phyloP scores from a whole-genome alignment of 2,113 vertebrate species.

The Eublepharis macularius region DNA sequence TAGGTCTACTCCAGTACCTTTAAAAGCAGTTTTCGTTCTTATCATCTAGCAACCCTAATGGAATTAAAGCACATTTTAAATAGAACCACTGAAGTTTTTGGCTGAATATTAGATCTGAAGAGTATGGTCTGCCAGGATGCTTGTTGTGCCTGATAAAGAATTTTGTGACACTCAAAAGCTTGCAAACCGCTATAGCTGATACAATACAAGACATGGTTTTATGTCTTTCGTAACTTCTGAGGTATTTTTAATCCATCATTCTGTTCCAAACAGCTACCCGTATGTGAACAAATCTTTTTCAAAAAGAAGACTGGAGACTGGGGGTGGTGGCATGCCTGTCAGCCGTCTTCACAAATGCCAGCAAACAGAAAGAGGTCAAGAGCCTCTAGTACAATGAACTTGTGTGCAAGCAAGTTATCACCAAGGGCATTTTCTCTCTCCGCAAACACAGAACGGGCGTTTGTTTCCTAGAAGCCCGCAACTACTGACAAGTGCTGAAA shows the following conservation, averaged over 20 bases:
- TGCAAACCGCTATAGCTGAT: not conserved
- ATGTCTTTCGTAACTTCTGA: not conserved
- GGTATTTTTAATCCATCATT: not conserved
- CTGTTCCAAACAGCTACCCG: not conserved
- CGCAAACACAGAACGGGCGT: not conserved
- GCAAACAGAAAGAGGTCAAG: slow-evolving; percentile 17
- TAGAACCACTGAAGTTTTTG: not conserved
- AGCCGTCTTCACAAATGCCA: slow-evolving; percentile 27
- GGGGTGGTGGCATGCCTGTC: not conserved
- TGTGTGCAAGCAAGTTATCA: slow-evolving; percentile 13
- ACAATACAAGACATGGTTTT: not conserved
- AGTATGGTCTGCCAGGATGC: too few relatives aligned
- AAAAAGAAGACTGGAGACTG: not conserved
- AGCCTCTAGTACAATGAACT: slow-evolving; percentile 41
- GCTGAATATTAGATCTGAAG: not conserved
- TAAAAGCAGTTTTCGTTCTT: not conserved
- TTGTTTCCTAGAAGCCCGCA: slow-evolving; percentile 20
- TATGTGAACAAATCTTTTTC: accelerated
- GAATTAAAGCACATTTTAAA: not conserved
- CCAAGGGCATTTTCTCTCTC: slow-evolving; percentile 41
- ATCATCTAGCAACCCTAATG: not conserved
- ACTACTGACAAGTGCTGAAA: not conserved
- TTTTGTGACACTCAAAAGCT: not conserved
- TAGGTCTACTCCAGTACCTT: too few relatives aligned
- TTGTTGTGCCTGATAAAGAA: too few relatives aligned